phyloP scores from a whole-genome alignment of 2,888 invertebrate genomes.

The Acronicta aceris region DNA sequence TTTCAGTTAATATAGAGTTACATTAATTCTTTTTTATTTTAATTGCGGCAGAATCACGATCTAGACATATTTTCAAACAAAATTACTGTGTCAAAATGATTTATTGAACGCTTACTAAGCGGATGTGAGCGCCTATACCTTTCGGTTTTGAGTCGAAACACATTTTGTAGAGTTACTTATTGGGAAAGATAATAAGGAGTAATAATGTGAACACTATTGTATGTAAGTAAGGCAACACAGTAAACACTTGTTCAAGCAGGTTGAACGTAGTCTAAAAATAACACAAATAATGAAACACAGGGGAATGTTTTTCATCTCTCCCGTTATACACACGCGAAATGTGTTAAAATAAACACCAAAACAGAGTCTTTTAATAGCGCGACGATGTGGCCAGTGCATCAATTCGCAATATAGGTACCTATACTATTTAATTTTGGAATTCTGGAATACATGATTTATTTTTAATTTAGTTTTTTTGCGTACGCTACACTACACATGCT shows the following conservation, averaged over 20 bases:
- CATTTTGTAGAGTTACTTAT: conserved; percentile 45
- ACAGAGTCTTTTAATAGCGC: conserved; percentile 86
- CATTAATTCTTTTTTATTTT: conserved; percentile 73
- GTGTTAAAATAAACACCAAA: conserved; percentile 88
- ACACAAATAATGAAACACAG: conserved; percentile 87
- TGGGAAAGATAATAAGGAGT: conserved; percentile 65
- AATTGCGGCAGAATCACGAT: conserved; percentile 70
- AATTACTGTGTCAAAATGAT: conserved; percentile 77
- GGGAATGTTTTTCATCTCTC: conserved; percentile 89
- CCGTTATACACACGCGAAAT: conserved; percentile 87
- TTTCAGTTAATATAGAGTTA: conserved; percentile 77
- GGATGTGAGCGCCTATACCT: conserved; percentile 38
- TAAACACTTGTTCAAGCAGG: conserved; percentile 86
- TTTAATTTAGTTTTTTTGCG: conserved; percentile 68
- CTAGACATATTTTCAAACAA: conserved; percentile 68
- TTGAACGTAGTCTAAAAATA: conserved; percentile 87
- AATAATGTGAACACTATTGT: conserved; percentile 82
- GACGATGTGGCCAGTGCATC: conserved; percentile 84
- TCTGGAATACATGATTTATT: conserved; percentile 80
- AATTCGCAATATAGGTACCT: conserved; percentile 84
- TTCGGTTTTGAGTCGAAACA: conserved; percentile 26
- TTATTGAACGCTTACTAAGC: conserved; percentile 59
- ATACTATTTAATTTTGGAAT: conserved; percentile 79
- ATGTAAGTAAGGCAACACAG: conserved; percentile 80
- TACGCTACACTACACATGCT: conserved; percentile 71